Percentiles rank a stretch among this genome's conserved stretches.
Evolutionary conservation across 2,113 vertebrate genomes (phyloP).

Genomic region (Rallus limicola): DNA sequence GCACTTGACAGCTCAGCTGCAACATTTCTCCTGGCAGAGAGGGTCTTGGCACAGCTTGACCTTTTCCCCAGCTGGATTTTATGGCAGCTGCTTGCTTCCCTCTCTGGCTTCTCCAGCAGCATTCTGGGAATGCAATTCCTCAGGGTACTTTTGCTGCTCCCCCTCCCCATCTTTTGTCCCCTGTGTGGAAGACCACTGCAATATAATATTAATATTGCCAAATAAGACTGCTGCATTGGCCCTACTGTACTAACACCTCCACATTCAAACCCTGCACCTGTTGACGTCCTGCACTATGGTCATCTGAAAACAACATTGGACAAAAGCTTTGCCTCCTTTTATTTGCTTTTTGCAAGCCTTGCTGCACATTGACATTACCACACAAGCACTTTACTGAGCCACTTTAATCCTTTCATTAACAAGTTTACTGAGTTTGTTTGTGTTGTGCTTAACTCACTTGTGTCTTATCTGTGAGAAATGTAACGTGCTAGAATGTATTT

Average conservation of each 20-base stretch:
- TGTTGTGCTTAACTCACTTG: background rate
- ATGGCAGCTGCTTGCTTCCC: background rate
- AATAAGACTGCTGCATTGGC: background rate
- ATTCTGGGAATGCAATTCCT: background rate
- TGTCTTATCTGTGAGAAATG: background rate
- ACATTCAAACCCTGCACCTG: background rate
- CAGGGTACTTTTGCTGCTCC: background rate
- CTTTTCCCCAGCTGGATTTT: background rate
- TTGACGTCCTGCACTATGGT: background rate
- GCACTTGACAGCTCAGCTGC: background rate
- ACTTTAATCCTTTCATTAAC: background rate
- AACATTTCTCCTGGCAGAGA: background rate
- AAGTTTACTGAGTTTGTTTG: background rate
- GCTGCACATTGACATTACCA: background rate
- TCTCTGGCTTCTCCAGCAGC: background rate
- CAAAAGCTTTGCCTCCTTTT: background rate
- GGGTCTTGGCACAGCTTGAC: background rate
- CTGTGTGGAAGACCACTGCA: background rate
- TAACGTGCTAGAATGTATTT: background rate
- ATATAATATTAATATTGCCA: background rate
- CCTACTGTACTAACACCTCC: background rate
- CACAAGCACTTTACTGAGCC: background rate
- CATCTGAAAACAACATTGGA: fast-evolving
- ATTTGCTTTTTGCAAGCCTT: background rate
- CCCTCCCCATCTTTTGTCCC: background rate